Percentiles rank a stretch among this genome's conserved stretches.
phyloP scores from a whole-genome alignment of 2,888 invertebrate species.

The Pseudoips prasinana region DNA sequence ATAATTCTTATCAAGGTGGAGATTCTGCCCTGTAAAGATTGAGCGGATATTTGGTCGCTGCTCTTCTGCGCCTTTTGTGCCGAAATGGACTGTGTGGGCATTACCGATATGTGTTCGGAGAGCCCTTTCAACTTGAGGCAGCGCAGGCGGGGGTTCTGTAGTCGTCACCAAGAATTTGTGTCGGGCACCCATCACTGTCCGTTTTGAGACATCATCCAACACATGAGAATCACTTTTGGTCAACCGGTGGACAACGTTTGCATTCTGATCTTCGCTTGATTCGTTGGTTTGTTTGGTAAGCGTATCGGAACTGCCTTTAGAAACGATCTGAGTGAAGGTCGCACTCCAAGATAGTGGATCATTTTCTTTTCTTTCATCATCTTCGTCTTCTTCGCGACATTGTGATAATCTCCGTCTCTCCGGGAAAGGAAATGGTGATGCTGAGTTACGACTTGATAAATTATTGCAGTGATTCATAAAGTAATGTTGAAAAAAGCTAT shows the following conservation, averaged over 20 bases:
- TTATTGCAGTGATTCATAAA: slow-evolving; percentile 88
- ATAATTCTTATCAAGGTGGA: slow-evolving; percentile 89
- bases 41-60: slow-evolving; percentile 83
- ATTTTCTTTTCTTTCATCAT: slow-evolving; percentile 79
- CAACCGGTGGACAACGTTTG: slow-evolving; percentile 22
- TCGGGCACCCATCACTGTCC: slow-evolving; percentile 67
- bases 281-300: slow-evolving; percentile 30
- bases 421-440: slow-evolving; percentile 74
- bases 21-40: slow-evolving; percentile 80
- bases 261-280: slow-evolving; percentile 30
- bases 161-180: slow-evolving; percentile 72
- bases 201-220: slow-evolving; percentile 49
- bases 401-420: slow-evolving; percentile 88
- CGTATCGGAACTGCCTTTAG: slow-evolving; percentile 30
- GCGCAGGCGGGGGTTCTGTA: slow-evolving; percentile 48
- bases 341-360: slow-evolving; percentile 41
- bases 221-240: slow-evolving; percentile 13
- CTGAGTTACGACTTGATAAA: slow-evolving; percentile 81
- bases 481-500: slow-evolving; percentile 86
- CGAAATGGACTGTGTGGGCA: slow-evolving; percentile 87
- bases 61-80: slow-evolving; percentile 81
- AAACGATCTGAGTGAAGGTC: slow-evolving; percentile 31
- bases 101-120: slow-evolving; percentile 75
- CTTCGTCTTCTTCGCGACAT: slow-evolving; percentile 92
- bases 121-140: slow-evolving; percentile 70